These are phyloP conservation scores for Microctonus brassicae DNA, from an alignment of 2,888 invertebrate species.

Conservation along the genomic window DNA sequence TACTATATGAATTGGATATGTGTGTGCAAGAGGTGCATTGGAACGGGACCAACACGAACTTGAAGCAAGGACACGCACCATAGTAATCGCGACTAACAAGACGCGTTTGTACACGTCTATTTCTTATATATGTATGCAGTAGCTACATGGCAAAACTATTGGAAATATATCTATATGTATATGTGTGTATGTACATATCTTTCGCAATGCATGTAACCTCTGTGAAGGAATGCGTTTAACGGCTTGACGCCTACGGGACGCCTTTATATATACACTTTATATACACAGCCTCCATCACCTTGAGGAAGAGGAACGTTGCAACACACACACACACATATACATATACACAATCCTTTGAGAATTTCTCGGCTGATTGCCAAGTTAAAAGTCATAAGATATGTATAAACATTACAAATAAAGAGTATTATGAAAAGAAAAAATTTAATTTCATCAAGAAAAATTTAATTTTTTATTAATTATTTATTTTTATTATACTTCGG, in stretches of 20 bases:
- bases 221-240: conserved; percentile 69
- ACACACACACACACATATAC: no score
- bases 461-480: no score
- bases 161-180: neutral
- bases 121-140: neutral
- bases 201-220: conserved; percentile 66
- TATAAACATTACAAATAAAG: conserved; percentile 3
- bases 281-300: conserved; percentile 59
- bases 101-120: conserved; percentile 2
- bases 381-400: conserved; percentile 47
- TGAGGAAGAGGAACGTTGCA: conserved; percentile 67
- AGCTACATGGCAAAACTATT: neutral
- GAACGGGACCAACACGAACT: conserved; percentile 63
- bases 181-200: conserved; percentile 37
- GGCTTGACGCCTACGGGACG: conserved; percentile 69
- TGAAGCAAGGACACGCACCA: conserved; percentile 65
- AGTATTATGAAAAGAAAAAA: no score
- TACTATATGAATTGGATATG: neutral
- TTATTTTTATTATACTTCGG: no score
- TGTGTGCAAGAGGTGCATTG: conserved; percentile 36
- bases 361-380: conserved; percentile 66
- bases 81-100: conserved; percentile 64
- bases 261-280: conserved; percentile 59
- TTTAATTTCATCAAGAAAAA: no score
- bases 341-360: conserved; percentile 57